phyloP scores from a whole-genome alignment of 2,797 vertebrate species.

The Mormyrus hasselquistii region DNA sequence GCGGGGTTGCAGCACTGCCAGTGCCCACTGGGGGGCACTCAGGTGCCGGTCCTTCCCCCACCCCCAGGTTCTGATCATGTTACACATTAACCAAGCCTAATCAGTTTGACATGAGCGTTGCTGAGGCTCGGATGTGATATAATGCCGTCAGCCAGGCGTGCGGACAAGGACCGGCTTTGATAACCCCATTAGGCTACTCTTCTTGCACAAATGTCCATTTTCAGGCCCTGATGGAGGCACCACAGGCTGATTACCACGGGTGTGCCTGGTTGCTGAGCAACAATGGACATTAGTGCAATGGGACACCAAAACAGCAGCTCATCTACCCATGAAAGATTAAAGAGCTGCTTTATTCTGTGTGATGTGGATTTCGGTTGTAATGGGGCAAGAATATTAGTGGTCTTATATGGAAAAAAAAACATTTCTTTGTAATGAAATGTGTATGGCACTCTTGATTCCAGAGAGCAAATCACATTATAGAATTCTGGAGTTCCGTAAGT shows the following conservation, averaged over 20 bases:
- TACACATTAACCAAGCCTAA: slow-evolving; percentile 27
- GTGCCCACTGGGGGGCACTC: background rate
- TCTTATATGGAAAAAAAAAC: background rate
- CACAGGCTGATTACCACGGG: slow-evolving; percentile 45
- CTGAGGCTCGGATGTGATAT: slow-evolving; percentile 45
- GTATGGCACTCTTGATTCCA: background rate
- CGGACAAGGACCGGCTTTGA: slow-evolving; percentile 32
- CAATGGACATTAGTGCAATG: slow-evolving; percentile 32
- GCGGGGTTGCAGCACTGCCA: background rate
- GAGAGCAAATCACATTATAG: background rate
- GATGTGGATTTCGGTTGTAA: background rate
- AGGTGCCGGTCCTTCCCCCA: background rate
- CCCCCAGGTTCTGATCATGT: slow-evolving; percentile 12
- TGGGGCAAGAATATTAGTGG: background rate
- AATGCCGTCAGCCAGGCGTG: slow-evolving; percentile 44
- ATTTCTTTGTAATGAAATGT: background rate
- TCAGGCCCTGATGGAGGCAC: slow-evolving; percentile 38
- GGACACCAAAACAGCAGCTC: slow-evolving; percentile 38
- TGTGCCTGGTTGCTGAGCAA: slow-evolving; percentile 41
- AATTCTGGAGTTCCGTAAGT: background rate
- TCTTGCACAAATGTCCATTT: slow-evolving; percentile 54
- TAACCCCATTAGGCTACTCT: slow-evolving; percentile 53
- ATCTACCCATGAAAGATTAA: slow-evolving; percentile 30
- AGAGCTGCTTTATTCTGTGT: slow-evolving; percentile 20
- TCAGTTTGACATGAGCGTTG: slow-evolving; percentile 33